A percentile compares a stretch with the other conserved stretches of the same genome.
phyloP scores from a whole-genome alignment of 2,888 invertebrate species.

The Stenurella melanura region DNA sequence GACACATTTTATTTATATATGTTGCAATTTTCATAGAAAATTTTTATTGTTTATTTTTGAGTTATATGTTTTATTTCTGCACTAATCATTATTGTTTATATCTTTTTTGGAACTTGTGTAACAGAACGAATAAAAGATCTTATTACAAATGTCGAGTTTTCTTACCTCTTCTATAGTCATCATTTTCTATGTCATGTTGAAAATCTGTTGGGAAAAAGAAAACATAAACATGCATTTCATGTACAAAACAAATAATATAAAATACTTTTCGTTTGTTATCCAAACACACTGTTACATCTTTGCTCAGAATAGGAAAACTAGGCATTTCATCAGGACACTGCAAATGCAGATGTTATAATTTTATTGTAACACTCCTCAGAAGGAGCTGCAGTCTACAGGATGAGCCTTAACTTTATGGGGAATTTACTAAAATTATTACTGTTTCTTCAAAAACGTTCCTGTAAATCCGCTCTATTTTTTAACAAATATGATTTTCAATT shows the following conservation, averaged over 20 bases:
- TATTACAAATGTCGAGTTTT: slow-evolving; percentile 27
- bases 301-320: not conserved
- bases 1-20: not conserved
- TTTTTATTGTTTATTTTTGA: too few species aligned
- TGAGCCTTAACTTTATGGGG: too few species aligned
- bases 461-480: too few species aligned
- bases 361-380: too few species aligned
- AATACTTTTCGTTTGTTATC: not conserved
- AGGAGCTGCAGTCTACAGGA: too few species aligned
- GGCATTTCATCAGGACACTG: too few species aligned
- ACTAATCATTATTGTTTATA: slow-evolving; percentile 9
- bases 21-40: not conserved
- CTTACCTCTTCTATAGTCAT: slow-evolving; percentile 58
- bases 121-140: slow-evolving; percentile 27
- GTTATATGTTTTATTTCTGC: too few species aligned
- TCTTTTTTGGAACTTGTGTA: slow-evolving; percentile 8
- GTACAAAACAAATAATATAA: not conserved
- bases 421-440: too few species aligned
- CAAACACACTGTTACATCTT: not conserved
- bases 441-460: too few species aligned
- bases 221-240: slow-evolving; percentile 45
- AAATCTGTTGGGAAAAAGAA: slow-evolving; percentile 60
- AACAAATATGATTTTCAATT: too few species aligned
- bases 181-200: slow-evolving; percentile 50
- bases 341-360: too few species aligned